These are phyloP conservation scores for Notechis scutatus DNA, from an alignment of 2,113 vertebrate species.

Conservation along the genomic window DNA sequence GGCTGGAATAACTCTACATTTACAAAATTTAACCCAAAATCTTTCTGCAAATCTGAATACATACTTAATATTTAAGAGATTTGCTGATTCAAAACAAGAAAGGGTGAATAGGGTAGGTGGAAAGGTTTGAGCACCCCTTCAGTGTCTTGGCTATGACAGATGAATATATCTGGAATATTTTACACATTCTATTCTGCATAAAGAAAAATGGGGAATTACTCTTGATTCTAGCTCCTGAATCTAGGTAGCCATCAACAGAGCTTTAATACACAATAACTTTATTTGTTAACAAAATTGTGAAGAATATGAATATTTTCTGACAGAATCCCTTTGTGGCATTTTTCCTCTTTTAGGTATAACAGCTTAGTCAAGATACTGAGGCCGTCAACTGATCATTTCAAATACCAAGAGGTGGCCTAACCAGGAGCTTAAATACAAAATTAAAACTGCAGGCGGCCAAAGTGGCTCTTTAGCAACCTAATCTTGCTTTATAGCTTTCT, in stretches of 20 bases:
- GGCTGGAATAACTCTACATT: background rate
- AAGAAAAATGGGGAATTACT: background rate
- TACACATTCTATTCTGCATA: background rate
- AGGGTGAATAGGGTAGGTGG: background rate
- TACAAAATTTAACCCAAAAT: background rate
- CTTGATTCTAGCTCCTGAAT: background rate
- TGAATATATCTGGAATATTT: background rate
- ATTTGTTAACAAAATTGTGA: background rate
- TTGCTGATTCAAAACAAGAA: background rate
- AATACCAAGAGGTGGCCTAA: constrained; percentile 47
- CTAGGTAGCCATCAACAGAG: background rate
- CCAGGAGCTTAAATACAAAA: constrained; percentile 37
- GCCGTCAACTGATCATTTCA: constrained; percentile 51
- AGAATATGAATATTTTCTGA: constrained; percentile 3
- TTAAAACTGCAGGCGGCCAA: constrained; percentile 40
- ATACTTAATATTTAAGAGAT: background rate
- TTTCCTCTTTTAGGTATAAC: constrained; percentile 55
- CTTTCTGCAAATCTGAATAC: background rate
- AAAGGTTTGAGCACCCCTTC: background rate
- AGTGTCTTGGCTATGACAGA: background rate
- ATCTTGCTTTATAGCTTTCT: constrained; percentile 40
- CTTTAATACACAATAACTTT: background rate
- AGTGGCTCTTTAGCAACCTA: constrained; percentile 15
- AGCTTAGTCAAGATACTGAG: constrained; percentile 45
- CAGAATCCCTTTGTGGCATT: constrained; percentile 46